Conservation (phyloP, 1,140 invertebrate genomes). For the Lineus longissimus region DNA sequence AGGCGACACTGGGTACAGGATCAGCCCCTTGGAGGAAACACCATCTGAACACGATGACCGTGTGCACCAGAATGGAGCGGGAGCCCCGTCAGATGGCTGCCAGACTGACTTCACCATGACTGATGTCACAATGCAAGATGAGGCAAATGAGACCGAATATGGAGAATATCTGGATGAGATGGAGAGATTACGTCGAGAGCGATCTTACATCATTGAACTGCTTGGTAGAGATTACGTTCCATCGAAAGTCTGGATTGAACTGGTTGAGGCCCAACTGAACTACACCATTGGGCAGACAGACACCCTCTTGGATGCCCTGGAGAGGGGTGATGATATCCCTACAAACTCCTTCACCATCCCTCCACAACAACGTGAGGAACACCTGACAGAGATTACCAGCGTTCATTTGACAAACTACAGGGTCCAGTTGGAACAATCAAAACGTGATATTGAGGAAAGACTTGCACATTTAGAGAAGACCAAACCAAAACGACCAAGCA, state of each 20-base stretch:
- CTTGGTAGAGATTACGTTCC: slow-evolving; percentile 41
- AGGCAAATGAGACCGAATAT: slow-evolving; percentile 18
- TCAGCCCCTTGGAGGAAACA: no score
- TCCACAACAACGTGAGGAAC: not conserved
- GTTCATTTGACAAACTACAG: slow-evolving; percentile 30
- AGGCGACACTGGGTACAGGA: no score
- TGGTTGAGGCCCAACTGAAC: slow-evolving; percentile 45
- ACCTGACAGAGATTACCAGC: slow-evolving; percentile 21
- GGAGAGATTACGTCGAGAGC: slow-evolving; percentile 38
- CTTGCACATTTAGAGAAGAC: slow-evolving; percentile 27
- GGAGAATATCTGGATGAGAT: slow-evolving; percentile 30
- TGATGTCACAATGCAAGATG: slow-evolving; percentile 7
- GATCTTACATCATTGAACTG: slow-evolving; percentile 42
- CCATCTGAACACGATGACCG: no score
- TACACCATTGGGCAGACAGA: slow-evolving; percentile 50
- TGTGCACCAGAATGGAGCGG: no score
- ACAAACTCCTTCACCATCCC: not conserved
- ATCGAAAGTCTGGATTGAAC: slow-evolving; percentile 41
- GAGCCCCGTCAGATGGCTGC: no score
- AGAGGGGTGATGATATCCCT: slow-evolving; percentile 12
- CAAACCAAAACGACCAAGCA: slow-evolving; percentile 21
- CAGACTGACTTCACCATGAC: no score
- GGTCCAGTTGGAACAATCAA: slow-evolving; percentile 28
- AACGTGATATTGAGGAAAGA: slow-evolving; percentile 27
- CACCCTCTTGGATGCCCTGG: slow-evolving; percentile 35